phyloP scores from a whole-genome alignment of 2,797 vertebrate species.

The Sparidentex hasta region DNA sequence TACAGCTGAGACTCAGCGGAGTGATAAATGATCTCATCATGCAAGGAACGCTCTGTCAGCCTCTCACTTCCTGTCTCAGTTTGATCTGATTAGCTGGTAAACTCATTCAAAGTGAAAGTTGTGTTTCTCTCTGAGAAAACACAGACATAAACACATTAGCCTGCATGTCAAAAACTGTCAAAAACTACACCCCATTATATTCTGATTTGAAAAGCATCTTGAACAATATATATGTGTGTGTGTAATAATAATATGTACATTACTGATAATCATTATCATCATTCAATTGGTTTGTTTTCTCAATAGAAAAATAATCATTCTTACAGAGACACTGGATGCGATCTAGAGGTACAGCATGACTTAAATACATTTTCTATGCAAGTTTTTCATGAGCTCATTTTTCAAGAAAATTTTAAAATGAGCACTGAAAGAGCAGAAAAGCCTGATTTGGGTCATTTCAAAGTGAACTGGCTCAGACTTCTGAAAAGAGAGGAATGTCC shows the following conservation, averaged over 20 bases:
- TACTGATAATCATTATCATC: no score
- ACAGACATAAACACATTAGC: neutral
- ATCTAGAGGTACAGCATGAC: neutral
- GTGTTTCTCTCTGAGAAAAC: neutral
- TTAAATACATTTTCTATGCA: neutral
- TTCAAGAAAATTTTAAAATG: neutral
- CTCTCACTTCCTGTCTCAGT: slow-evolving; percentile 18
- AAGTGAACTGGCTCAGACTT: slow-evolving; percentile 7
- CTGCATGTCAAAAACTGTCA: no score
- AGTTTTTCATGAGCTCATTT: neutral
- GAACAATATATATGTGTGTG: no score
- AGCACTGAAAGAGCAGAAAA: neutral
- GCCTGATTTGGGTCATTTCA: neutral
- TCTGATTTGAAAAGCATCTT: neutral
- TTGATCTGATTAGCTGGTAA: slow-evolving; percentile 24
- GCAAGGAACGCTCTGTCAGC: neutral
- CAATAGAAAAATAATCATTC: neutral
- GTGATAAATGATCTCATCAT: slow-evolving; percentile 23
- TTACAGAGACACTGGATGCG: neutral
- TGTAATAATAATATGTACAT: no score
- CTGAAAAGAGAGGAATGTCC: slow-evolving; percentile 25
- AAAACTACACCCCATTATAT: neutral
- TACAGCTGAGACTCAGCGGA: neutral
- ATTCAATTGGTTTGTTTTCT: neutral
- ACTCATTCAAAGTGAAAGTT: slow-evolving; percentile 13